Percentiles rank a stretch among this genome's conserved stretches.
Conservation (phyloP, 2,888 invertebrate genomes). For the Hydraecia micacea region DNA sequence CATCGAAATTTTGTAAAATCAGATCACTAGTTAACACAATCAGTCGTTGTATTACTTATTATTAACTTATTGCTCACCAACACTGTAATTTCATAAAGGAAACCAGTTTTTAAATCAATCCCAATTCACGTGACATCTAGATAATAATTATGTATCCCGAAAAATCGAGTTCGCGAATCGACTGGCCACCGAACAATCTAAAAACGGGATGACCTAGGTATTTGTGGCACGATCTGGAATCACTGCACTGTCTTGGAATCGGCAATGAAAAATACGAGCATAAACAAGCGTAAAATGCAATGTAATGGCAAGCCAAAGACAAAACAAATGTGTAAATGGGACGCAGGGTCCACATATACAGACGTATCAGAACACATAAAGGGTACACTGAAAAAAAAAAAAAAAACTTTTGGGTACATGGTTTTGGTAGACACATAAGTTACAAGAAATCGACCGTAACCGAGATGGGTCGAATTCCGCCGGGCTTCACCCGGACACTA, state of each 20-base stretch:
- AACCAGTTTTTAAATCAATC: conserved; percentile 49
- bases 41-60: conserved; percentile 60
- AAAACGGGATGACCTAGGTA: conserved; percentile 2
- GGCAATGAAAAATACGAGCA: neutral
- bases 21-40: conserved; percentile 67
- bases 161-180: neutral
- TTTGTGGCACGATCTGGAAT: neutral
- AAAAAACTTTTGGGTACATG: neutral
- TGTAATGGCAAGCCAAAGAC: neutral
- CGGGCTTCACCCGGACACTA: too few relatives aligned
- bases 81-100: conserved; percentile 30
- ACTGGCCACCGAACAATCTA: neutral
- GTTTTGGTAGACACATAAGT: conserved; percentile 8
- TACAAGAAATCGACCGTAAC: neutral
- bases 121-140: conserved; percentile 28
- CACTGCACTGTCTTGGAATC: conserved; percentile 23
- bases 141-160: neutral
- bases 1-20: conserved; percentile 68
- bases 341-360: neutral
- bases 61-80: conserved; percentile 53
- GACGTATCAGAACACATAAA: neutral
- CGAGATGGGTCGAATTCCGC: neutral
- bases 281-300: neutral
- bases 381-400: too few relatives aligned
- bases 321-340: neutral